phyloP scores from a whole-genome alignment of 2,113 vertebrate species.

The Hypanus sabinus region DNA sequence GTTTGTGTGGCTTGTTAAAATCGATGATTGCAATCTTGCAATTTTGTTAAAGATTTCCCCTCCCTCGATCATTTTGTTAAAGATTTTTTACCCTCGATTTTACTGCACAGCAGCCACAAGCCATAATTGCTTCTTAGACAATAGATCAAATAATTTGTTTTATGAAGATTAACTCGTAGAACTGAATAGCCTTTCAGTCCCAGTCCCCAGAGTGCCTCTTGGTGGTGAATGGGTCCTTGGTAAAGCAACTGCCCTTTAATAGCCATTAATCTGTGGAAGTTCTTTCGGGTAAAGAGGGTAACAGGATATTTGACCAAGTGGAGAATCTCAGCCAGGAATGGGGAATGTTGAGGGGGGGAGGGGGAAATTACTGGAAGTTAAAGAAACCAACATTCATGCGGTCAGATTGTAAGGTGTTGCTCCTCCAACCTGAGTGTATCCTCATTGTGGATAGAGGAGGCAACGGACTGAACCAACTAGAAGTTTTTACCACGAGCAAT shows the following conservation, averaged over 20 bases:
- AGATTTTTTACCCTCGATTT: neutral
- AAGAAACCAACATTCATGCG: too few relatives aligned
- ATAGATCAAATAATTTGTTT: neutral
- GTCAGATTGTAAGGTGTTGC: too few relatives aligned
- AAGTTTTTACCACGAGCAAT: neutral
- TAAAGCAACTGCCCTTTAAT: neutral
- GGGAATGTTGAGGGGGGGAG: too few relatives aligned
- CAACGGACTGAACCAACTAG: too few relatives aligned
- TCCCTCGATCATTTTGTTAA: conserved; percentile 7
- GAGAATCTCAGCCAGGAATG: neutral
- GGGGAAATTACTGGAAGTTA: too few relatives aligned
- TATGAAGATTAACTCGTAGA: neutral
- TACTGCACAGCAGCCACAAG: neutral
- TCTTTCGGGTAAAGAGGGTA: neutral
- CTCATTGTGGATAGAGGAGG: too few relatives aligned
- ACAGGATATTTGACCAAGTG: neutral
- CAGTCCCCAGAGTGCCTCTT: neutral
- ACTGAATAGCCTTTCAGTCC: neutral
- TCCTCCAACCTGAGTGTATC: too few relatives aligned
- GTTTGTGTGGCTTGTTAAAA: neutral
- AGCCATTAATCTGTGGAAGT: neutral
- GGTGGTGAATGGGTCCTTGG: neutral
- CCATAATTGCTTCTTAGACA: neutral
- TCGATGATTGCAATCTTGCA: neutral
- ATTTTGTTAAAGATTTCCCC: conserved; percentile 13